These are phyloP conservation scores for Pardalotus punctatus DNA, from an alignment of 2,113 vertebrate genomes.

Conservation along the genomic window DNA sequence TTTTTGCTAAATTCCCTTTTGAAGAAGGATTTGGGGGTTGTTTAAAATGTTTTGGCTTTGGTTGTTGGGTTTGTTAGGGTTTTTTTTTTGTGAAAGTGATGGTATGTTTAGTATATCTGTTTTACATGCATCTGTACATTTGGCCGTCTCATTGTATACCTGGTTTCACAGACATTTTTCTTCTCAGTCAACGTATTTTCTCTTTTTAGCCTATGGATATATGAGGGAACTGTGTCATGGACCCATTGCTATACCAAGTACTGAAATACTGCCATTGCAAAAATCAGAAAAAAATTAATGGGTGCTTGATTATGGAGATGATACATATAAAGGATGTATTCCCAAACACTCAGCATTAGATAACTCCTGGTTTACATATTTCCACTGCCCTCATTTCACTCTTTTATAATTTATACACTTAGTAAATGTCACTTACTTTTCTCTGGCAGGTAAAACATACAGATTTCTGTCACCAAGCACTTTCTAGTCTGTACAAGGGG, in stretches of 20 bases:
- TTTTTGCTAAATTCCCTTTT: neutral
- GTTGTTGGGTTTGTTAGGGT: neutral
- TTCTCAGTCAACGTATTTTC: neutral
- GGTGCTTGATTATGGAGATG: neutral
- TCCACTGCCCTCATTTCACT: neutral
- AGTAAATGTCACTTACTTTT: neutral
- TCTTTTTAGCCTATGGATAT: neutral
- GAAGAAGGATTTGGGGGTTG: neutral
- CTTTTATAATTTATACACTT: neutral
- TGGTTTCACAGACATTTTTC: neutral
- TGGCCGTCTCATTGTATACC: neutral
- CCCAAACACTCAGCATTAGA: neutral
- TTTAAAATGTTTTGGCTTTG: neutral
- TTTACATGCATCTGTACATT: neutral
- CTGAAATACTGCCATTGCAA: neutral
- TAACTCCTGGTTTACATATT: neutral
- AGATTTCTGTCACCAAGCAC: neutral
- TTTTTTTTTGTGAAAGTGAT: neutral
- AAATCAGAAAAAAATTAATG: neutral
- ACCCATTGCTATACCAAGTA: neutral
- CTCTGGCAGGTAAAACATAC: neutral
- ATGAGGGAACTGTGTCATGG: neutral
- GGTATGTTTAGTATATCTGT: neutral
- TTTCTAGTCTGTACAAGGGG: neutral
- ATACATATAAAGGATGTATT: neutral